phyloP scores from a whole-genome alignment of 1,140 invertebrate species.

The Polyergus mexicanus region DNA sequence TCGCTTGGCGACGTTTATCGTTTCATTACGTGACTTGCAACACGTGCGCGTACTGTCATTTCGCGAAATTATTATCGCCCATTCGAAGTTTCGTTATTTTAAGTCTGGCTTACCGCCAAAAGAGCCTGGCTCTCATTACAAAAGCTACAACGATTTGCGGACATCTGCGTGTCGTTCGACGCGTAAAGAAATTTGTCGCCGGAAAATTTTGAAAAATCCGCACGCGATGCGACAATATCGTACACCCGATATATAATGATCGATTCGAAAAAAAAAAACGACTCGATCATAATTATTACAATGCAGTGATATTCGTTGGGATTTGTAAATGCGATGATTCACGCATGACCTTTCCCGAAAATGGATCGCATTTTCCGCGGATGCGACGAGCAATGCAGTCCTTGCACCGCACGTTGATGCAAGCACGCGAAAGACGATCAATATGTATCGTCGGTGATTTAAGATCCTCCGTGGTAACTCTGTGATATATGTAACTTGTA shows the following conservation, averaged over 20 bases:
- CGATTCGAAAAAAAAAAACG: too few relatives aligned
- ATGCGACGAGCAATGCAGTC: background rate
- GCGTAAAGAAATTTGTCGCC: background rate
- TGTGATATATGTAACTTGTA: background rate
- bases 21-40: background rate
- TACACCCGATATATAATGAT: too few relatives aligned
- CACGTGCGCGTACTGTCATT: background rate
- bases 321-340: too few relatives aligned
- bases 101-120: constrained; percentile 15
- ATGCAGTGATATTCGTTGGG: too few relatives aligned
- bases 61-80: constrained; percentile 10
- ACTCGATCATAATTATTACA: too few relatives aligned
- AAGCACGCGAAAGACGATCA: background rate
- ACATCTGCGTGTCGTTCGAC: background rate
- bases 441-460: background rate
- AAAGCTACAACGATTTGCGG: background rate
- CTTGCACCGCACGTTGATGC: background rate
- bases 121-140: background rate
- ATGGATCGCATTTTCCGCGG: constrained; percentile 5
- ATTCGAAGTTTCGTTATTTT: constrained; percentile 29
- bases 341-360: background rate
- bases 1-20: background rate
- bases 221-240: too few relatives aligned
- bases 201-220: background rate
- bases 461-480: background rate